Evolutionary conservation across 1,140 invertebrate species (phyloP).

Genomic region (Ostrea edulis): DNA sequence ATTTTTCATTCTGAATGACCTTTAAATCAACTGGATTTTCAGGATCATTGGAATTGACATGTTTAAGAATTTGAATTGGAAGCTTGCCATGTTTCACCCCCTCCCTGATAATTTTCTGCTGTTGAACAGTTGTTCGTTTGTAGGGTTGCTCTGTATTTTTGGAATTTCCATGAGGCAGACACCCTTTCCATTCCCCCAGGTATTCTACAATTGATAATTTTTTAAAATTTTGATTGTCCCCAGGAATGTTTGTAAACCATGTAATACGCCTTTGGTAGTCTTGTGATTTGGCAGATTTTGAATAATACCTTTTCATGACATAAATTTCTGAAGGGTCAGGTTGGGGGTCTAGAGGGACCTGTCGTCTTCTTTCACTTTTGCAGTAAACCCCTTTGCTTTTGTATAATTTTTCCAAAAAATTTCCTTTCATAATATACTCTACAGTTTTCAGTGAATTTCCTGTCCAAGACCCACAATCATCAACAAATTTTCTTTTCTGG

Average conservation of each 20-base stretch:
- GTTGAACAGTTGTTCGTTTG: constrained; percentile 26
- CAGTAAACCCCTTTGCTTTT: constrained; percentile 4
- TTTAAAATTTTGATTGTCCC: background rate
- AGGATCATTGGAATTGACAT: constrained; percentile 24
- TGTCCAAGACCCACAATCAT: background rate
- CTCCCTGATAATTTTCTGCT: constrained; percentile 42
- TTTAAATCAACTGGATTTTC: constrained; percentile 48
- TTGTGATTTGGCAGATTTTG: background rate
- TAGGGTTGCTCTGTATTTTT: constrained; percentile 41
- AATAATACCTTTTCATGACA: background rate
- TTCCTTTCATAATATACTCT: background rate
- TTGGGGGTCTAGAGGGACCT: background rate
- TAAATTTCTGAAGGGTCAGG: background rate
- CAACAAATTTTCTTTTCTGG: background rate
- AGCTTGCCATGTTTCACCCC: constrained; percentile 47
- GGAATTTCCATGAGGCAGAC: constrained; percentile 34
- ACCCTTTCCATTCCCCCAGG: constrained; percentile 42
- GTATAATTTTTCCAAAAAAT: background rate
- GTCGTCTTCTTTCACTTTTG: background rate
- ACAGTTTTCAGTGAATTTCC: background rate
- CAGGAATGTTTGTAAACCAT: constrained; percentile 47
- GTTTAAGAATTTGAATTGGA: constrained; percentile 26
- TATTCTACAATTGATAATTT: constrained; percentile 32
- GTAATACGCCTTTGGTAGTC: constrained; percentile 36
- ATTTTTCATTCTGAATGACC: constrained; percentile 47